phyloP scores from a whole-genome alignment of 2,797 vertebrate species.

The Vipera ursinii region DNA sequence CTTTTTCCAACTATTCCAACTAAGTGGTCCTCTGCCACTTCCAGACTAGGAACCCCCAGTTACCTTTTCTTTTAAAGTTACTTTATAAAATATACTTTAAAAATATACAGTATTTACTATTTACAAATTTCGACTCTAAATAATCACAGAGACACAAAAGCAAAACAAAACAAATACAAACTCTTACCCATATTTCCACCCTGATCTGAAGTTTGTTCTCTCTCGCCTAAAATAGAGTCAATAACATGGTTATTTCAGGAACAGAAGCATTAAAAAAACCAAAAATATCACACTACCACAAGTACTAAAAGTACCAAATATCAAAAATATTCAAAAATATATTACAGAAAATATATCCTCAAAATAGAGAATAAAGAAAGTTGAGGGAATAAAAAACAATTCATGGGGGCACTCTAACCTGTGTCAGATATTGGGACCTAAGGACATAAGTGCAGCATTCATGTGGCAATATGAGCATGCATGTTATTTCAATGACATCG shows the following conservation, averaged over 20 bases:
- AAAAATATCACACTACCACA: neutral
- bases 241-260: neutral
- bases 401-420: neutral
- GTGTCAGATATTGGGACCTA: neutral
- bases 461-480: neutral
- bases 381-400: neutral
- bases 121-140: neutral
- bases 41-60: neutral
- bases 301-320: neutral
- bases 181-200: slow-evolving; percentile 46
- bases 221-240: slow-evolving; percentile 45
- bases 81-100: neutral
- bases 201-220: slow-evolving; percentile 26
- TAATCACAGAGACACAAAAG: neutral
- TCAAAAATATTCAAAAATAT: neutral
- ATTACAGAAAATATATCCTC: neutral
- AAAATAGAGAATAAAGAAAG: neutral
- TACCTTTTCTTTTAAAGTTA: neutral
- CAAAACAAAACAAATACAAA: neutral
- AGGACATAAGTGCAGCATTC: neutral
- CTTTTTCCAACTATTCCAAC: neutral
- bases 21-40: neutral
- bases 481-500: neutral
- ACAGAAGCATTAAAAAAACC: neutral
- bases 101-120: neutral